Base-by-base conservation (phyloP, 1,140 invertebrate genomes). In the Apis dorsata region DNA sequence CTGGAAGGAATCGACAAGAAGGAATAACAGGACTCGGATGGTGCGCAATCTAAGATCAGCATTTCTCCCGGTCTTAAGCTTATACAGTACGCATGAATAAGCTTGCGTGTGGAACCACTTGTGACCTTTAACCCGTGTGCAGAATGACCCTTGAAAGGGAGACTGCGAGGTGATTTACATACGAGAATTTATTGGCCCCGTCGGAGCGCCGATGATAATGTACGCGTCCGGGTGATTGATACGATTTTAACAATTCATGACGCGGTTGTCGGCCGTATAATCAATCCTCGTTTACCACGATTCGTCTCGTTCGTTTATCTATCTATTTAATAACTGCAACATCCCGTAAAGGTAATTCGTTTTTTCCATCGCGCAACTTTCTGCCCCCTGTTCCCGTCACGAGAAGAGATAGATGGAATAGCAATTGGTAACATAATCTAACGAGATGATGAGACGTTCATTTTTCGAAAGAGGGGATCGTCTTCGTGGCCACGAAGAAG, bases 101-200 rank as follows among this genome's bases (percentile, higher is more conserved):
- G 17, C 28, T 44, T 7, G 63, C 55, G 44, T 19, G 62, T 28
- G 62, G 72, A 81, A 21, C n/a, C 65, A 82, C 65, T 82, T 70
- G 74, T 77, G 80, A 82, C 65, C 80, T 82, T 82, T 82, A 69
- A 82, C 80, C 80, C 73, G 60, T 60, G 60, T 60, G 65, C 80
- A 21, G 17, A 53, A 53, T 82, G 80, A 82, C 80, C 74, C 73
- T 53, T 69, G 65, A 77, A 76, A 82, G 80, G 80, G 80, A 82
- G 80, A 76, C 55, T 8, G 62, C 55, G n/a, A 28, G 19, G 15
- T 24, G 57, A 82, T 82, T 82, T 82, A 9, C 80, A 82, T 82
- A 77, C 44, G 13, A 74, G 55, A 49, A 62, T 77, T 53, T 59
- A 59, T 59, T 49, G 19, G 65, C 13, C 9, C 34, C 73, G n/a